Evolutionary conservation across 2,113 vertebrate species (phyloP), one percentile per base, ranked within the genome.

Genomic region (Pogonocichla stellata): DNA sequence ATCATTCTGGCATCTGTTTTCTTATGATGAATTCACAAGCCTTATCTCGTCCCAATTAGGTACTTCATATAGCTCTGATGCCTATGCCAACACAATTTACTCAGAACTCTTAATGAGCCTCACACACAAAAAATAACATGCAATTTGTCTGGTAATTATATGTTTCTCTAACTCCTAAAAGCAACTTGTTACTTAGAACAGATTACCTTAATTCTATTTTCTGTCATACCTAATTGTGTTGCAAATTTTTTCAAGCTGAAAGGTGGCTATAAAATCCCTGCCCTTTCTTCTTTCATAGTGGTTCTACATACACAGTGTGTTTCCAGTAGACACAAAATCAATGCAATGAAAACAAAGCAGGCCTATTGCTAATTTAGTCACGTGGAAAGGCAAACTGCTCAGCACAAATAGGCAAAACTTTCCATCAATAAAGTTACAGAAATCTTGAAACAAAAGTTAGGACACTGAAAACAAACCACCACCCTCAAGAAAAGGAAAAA

Each of bases 181-280:
- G 95, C 89, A 97, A 97, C 83, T 97, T 96, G 95, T 97, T 97
- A 97, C 96, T 96, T 95, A 93, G 77, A 97, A 96, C 90, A 97
- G 90, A 98, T 97, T 95, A 97, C 95, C 95, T 98, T 97, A 97
- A 97, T 98, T 97, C 82, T 97, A 73, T 97, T 98, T 97, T 95
- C 96, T 97, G 75, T 95, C 23, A 0, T 85, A 96, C 84, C 75
- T 95, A 92, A 96, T 90, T 88, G 90, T 72, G 71, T 93, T 95
- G 65, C 92, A 95, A 96, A 94, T 91, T 89, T 80, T 83, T 56
- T 79, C 4, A 19, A 90, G 77, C 65, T 75, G 51, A 64, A 93
- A 96, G 54, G 80, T 91, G 73, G 70, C 91, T 78, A 45, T 73
- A 74, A 94, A 95, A 81, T 79, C 77, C 57, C 60, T 80, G 64